Evolutionary conservation across 2,888 invertebrate genomes (phyloP), one percentile per base, ranked within the genome.

Genomic region (Elmis aenea): DNA sequence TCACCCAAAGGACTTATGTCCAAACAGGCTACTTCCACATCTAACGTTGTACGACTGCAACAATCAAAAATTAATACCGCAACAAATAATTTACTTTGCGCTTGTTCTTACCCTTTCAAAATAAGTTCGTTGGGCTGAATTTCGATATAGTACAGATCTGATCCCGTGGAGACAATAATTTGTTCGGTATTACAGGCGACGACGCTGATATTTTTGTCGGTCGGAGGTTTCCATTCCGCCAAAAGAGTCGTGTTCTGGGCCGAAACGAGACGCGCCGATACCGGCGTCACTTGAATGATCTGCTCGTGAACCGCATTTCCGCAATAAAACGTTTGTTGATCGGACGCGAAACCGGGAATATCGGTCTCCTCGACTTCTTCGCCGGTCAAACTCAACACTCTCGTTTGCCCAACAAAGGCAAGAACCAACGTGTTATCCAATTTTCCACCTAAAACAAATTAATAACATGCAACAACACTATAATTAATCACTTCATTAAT

Each of bases 341-440:
- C 90, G 2, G 88, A 82, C 13, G 90, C 79, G 62, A 97, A 93
- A 0, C 96, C 96, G 33, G 83, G 75, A 48, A 95, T 83, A 58
- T 95, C 94, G 0, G 93, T 94, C 68, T 99, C 97, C 65, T 99
- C 97, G 0, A 97, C 94, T 67, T 97, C 97, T 62, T 97, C 97
- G 0, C 94, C 95, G 50, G 81, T 89, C 24, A 97, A 67, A 46
- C 86, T 84, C 25, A 96, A 70, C 10, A 94, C 85, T 51, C 94
- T 81, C 1, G 96, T 96, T 61, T 96, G 94, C 3, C 94, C 95
- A n/a, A 96, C 94, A 68, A 97, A 96, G 1, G 96, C 83, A 26
- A 99, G 70, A 1, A 97, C 91, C 8, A 99, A 71, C 2, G 92
- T 92, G 61, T 97, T 94, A 64, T 96, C 93, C 26, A 64, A 50